Evolutionary conservation across 2,888 invertebrate species (phyloP).

Genomic region (Tipula unca): DNA sequence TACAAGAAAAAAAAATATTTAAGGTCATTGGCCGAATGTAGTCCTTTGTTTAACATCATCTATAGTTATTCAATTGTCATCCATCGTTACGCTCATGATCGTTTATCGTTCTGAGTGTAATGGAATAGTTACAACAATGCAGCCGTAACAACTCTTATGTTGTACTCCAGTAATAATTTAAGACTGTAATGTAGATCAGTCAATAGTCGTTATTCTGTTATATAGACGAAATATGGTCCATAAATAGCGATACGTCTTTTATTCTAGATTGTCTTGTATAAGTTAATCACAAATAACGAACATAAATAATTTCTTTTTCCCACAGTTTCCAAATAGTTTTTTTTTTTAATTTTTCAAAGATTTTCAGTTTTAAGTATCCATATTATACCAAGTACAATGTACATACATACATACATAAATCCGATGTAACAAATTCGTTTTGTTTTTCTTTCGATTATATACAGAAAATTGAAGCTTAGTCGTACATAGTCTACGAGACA

Average conservation of each 20-base stretch:
- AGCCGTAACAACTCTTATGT: no score
- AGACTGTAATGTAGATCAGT: no score
- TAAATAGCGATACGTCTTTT: neutral
- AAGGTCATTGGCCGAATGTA: no score
- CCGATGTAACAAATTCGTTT: neutral
- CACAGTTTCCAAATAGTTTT: neutral
- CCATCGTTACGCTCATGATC: no score
- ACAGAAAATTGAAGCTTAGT: neutral
- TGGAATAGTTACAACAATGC: no score
- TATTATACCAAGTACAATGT: neutral
- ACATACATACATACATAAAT: neutral
- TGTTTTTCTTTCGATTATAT: neutral
- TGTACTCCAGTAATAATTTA: no score
- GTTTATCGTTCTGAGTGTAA: no score
- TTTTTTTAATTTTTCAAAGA: neutral
- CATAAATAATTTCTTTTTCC: neutral
- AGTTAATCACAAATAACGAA: neutral
- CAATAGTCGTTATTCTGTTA: no score
- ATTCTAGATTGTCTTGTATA: neutral
- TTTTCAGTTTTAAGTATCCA: neutral
- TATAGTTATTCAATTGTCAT: no score
- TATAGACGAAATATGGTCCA: no score
- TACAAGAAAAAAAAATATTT: no score
- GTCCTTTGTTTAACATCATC: no score
- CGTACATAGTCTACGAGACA: neutral